Evolutionary conservation across 92 coral and sea anemone genomes (phyloP), one percentile per base, ranked within the genome.

Genomic region (Bergia sp.): DNA sequence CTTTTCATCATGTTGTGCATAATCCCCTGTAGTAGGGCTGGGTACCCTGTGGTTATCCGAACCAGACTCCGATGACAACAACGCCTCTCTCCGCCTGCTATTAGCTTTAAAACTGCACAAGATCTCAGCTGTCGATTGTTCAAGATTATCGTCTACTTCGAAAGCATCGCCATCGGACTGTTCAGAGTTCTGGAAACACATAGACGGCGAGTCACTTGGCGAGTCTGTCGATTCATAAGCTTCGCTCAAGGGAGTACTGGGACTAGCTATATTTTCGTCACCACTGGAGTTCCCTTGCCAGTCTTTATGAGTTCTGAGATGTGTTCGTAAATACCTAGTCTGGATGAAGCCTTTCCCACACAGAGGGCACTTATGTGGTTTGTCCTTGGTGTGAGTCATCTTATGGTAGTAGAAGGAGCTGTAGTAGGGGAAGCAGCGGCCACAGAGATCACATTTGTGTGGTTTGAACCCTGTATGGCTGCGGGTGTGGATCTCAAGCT

Each of bases 291-390:
- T 71, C 38, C 91, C 94, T 64, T 89, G 92, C 43, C 91, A 91
- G 65, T 94, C 98, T 47, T 94, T 94, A 55, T 95, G 98, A 20
- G 96, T 94, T 82, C 90, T 88, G 64, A 95, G 91, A 42, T 95
- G 98, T 2, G 96, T 86, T 11, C 98, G 96, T 73, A 95, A 79
- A 77, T 95, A 95, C 6, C 98, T 91, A 8, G 96, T 91, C 89
- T 95, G 98, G 23, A 95, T 95, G 90, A 95, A 95, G 61, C 98
- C 98, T 89, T 95, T 95, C 5, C 98, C 98, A 73, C 98, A 95
- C 49, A 95, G 86, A 37, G 93, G 93, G 67, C 98, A 95, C 93
- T 95, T 95, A 77, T 95, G 98, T 10, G 98, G 98, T 9, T 96
- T 89, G 69, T 95, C 96, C 86, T 94, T 94, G 16, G 98, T 95